phyloP scores from a whole-genome alignment of 2,113 vertebrate genomes.

The Elephas maximus region DNA sequence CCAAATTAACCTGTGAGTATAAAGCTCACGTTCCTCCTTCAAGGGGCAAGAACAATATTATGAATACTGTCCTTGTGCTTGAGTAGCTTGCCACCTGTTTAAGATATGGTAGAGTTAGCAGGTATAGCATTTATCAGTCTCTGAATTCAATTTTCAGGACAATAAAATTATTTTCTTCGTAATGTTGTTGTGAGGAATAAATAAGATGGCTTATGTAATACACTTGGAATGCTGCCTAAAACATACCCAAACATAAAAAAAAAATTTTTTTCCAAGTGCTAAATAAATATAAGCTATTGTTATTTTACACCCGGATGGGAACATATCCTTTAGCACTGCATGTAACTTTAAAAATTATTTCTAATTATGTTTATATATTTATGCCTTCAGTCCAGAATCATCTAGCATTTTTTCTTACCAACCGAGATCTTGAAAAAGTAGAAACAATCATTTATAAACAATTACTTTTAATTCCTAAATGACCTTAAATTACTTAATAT shows the following conservation, averaged over 20 bases:
- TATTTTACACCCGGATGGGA: constrained; percentile 6
- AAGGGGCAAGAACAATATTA: neutral
- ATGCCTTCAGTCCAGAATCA: neutral
- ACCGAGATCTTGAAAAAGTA: neutral
- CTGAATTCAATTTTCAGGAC: constrained; percentile 19
- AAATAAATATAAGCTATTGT: constrained; percentile 9
- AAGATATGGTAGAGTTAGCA: neutral
- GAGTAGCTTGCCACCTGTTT: neutral
- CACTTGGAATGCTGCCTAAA: neutral
- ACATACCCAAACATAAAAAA: neutral
- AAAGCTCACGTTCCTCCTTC: neutral
- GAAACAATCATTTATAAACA: neutral
- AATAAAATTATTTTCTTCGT: neutral
- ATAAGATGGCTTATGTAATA: neutral
- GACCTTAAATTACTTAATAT: neutral
- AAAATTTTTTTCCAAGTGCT: neutral
- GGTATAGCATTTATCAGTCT: neutral
- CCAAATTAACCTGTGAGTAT: neutral
- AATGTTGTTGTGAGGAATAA: neutral
- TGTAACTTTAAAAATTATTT: constrained; percentile 39
- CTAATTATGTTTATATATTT: constrained; percentile 36
- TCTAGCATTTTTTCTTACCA: neutral
- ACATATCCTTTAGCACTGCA: neutral
- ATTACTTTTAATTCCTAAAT: neutral
- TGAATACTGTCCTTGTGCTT: neutral